A percentile compares a stretch with the other conserved stretches of the same genome.
These are phyloP conservation scores for Temnothorax nylanderi DNA, from an alignment of 1,140 invertebrate species.

Conservation along the genomic window DNA sequence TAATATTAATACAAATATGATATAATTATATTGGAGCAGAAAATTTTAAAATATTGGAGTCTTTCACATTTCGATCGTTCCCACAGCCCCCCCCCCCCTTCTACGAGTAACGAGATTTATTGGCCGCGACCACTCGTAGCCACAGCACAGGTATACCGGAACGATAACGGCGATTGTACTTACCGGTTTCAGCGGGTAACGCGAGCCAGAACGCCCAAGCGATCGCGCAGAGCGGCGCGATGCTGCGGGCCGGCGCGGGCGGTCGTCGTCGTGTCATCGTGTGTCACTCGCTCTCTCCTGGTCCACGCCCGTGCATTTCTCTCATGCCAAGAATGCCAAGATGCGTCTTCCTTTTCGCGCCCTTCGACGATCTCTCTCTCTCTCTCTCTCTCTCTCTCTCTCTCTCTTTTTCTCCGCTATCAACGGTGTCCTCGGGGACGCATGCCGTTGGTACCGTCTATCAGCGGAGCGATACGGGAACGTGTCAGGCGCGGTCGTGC, in stretches of 20 bases:
- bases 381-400: constrained; percentile 1
- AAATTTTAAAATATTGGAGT: neutral
- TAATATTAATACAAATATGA: neutral
- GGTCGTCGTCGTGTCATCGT: constrained; percentile 68
- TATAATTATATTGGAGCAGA: neutral
- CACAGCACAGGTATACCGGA: neutral
- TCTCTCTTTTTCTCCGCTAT: neutral
- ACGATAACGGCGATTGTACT: neutral
- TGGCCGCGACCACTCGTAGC: neutral
- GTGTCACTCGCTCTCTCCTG: constrained; percentile 15
- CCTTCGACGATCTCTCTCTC: neutral
- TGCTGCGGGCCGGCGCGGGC: constrained; percentile 26
- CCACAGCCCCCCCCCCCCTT: neutral
- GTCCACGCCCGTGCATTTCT: constrained; percentile 61
- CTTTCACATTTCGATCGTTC: neutral
- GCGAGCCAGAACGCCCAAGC: constrained; percentile 48
- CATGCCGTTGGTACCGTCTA: constrained; percentile 31
- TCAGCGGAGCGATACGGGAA: neutral
- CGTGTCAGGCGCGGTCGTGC: neutral
- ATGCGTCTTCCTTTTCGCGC: neutral
- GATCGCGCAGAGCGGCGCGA: constrained; percentile 28
- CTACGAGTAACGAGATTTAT: neutral
- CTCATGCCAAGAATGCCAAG: neutral
- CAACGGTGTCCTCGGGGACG: constrained; percentile 2
- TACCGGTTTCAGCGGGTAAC: constrained; percentile 63